Evolutionary conservation across 30 jellyfish, hydroid and myxozoan genomes (phyloP).

Genomic region (Hydra vulgaris): DNA sequence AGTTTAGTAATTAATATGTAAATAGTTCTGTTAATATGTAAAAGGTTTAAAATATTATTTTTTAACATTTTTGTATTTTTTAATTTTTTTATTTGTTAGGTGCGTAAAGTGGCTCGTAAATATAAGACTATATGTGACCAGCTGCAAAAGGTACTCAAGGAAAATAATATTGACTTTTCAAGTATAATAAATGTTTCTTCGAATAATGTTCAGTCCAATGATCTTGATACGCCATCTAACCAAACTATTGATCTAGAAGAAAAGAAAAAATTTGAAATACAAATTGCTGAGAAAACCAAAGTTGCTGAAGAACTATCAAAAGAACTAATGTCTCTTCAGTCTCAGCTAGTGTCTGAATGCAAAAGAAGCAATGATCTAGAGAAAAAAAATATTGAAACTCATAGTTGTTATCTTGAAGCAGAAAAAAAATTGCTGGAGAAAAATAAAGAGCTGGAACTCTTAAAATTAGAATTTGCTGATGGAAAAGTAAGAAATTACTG

Average conservation of each 20-base stretch:
- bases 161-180: slow-evolving; percentile 16
- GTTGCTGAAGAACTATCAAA: slow-evolving; percentile 35
- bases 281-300: slow-evolving; percentile 22
- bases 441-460: slow-evolving; percentile 9
- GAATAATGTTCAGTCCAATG: slow-evolving; percentile 5
- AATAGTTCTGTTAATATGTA: no score
- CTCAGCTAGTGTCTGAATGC: slow-evolving; percentile 2
- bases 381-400: background rate
- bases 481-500: background rate
- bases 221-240: slow-evolving; percentile 13
- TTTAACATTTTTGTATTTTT: no score
- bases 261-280: slow-evolving; percentile 31
- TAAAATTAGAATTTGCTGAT: background rate
- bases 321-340: slow-evolving; percentile 16
- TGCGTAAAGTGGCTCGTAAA: slow-evolving; percentile 57
- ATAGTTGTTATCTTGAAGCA: background rate
- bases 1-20: no score
- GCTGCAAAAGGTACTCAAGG: slow-evolving; percentile 36
- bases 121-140: slow-evolving; percentile 60
- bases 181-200: slow-evolving; percentile 23
- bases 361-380: slow-evolving; percentile 15
- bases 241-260: slow-evolving; percentile 41
- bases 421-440: slow-evolving; percentile 13
- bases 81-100: slow-evolving; percentile 35
- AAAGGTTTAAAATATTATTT: no score